Evolutionary conservation across 2,888 invertebrate genomes (phyloP), one percentile per base, ranked within the genome.

Genomic region (Ophion ventricosus): DNA sequence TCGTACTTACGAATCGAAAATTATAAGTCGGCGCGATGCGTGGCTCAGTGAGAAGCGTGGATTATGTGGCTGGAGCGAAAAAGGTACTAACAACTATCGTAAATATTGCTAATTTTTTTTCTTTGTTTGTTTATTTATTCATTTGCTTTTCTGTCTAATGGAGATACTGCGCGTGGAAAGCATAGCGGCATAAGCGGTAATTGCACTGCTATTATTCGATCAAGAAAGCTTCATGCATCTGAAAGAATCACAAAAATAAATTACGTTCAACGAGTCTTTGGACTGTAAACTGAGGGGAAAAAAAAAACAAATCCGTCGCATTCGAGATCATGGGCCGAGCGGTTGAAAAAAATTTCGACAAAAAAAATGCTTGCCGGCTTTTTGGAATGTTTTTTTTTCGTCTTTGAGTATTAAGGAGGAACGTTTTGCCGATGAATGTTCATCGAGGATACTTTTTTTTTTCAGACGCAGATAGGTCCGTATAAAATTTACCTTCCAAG

Each of bases 211-310:
- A 89, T 91, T 91, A 91, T 90, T 91, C 88, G 90, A 90, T 91
- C 90, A 91, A 91, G 88, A 91, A 92, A 93, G 91, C 92, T 90
- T 93, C 92, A 92, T 92, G 92, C 92, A 92, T 92, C 93, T 93
- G 93, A 92, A 93, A 93, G 87, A 91, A 92, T 89, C 90, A 90
- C 90, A 91, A 92, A 91, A 89, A 90, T 89, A 90, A 87, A 88
- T 89, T 91, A 82, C 67, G 61, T 82, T 86, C 66, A 85, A 86
- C 79, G 77, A 80, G 74, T 49, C 43, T 61, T 49, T 49, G 11
- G 35, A 70, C 72, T 69, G 26, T 63, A 56, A 81, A 81, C 70
- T 57, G 40, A 83, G 74, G 67, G 67, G 49, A 57, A 70, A 49
- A 59, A 64, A 69, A 73, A 73, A 66, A 14, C 14, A 49, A 49